A percentile compares a stretch with the other conserved stretches of the same genome.
These are phyloP conservation scores for Gambusia yucatana DNA, from an alignment of 2,797 vertebrate genomes.

Conservation along the genomic window DNA sequence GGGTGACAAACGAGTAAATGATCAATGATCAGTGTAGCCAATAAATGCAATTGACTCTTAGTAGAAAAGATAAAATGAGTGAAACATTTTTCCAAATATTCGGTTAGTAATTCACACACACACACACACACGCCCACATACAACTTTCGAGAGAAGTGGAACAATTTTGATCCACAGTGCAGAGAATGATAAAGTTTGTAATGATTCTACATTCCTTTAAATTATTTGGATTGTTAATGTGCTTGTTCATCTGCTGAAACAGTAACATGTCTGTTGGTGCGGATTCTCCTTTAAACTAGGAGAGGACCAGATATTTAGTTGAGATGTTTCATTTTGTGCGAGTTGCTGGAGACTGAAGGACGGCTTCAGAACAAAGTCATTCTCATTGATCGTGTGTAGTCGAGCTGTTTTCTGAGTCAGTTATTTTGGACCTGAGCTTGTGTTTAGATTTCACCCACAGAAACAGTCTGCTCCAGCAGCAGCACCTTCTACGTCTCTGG, in stretches of 20 bases:
- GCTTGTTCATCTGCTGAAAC: neutral
- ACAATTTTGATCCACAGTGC: neutral
- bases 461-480: neutral
- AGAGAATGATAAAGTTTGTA: neutral
- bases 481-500: neutral
- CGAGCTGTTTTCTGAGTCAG: neutral
- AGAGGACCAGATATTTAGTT: neutral
- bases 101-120: neutral
- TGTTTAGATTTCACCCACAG: neutral
- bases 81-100: too few species aligned
- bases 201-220: neutral
- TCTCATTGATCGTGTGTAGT: neutral
- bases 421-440: neutral
- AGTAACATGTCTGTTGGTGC: neutral
- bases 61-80: too few species aligned
- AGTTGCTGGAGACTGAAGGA: neutral
- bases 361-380: neutral
- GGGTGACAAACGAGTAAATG: too few species aligned
- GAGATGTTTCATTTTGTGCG: neutral
- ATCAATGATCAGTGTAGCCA: too few species aligned
- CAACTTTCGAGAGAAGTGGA: neutral
- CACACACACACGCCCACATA: neutral
- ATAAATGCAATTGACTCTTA: too few species aligned
- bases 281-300: neutral
- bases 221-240: neutral